Conservation (phyloP, 2,113 vertebrate species). For the Plectropomus leopardus region DNA sequence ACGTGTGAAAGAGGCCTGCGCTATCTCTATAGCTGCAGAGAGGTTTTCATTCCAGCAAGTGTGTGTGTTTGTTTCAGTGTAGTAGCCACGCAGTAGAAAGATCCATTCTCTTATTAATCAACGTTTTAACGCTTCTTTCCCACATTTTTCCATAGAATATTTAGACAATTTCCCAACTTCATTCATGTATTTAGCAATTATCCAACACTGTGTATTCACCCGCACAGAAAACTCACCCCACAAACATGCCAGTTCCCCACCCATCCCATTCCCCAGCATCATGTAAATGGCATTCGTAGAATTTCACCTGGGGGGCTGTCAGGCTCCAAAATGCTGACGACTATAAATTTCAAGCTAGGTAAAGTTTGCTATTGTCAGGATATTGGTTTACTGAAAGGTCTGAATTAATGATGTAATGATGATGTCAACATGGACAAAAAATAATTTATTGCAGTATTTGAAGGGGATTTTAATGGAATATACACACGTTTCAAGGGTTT, state of each 20-base stretch:
- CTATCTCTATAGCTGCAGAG: constrained; percentile 37
- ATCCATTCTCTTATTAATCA: neutral
- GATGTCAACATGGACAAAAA: no score
- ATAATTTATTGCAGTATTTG: no score
- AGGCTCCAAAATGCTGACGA: neutral
- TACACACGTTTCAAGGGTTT: no score
- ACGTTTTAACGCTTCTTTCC: neutral
- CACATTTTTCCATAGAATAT: neutral
- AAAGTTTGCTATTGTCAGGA: no score
- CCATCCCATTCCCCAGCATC: constrained; percentile 32
- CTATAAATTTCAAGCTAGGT: neutral
- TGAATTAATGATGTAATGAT: no score
- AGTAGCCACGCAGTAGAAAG: neutral
- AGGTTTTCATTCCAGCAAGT: constrained; percentile 53
- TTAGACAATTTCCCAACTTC: neutral
- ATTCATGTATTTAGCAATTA: constrained; percentile 16
- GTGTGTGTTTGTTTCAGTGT: constrained; percentile 18
- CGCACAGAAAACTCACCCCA: constrained; percentile 9
- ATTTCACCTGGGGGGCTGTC: constrained; percentile 50
- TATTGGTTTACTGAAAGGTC: no score
- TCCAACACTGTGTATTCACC: neutral
- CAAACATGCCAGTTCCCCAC: constrained; percentile 37
- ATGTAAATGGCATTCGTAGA: constrained; percentile 61
- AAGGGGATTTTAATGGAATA: no score
- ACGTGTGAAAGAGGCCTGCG: constrained; percentile 3